Evolutionary conservation across 2,113 vertebrate genomes (phyloP), one percentile per base, ranked within the genome.

Genomic region (Donacobius atricapilla): DNA sequence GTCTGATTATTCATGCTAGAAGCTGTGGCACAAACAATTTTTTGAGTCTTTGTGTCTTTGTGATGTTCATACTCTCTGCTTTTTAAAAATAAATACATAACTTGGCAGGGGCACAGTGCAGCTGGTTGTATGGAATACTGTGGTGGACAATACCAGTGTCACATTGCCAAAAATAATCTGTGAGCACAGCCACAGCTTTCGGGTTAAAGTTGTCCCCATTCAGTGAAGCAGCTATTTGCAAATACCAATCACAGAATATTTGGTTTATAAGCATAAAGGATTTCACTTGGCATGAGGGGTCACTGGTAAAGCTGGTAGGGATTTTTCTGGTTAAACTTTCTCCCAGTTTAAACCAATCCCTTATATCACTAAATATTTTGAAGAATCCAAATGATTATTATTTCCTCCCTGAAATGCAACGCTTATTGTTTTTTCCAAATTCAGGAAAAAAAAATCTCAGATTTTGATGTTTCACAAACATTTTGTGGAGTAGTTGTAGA

Each of bases 81-180:
- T 89, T 94, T 89, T 65, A 81, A 80, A 94, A 94, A 92, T 78
- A 92, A 95, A 88, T 30, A 61, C 39, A 54, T 83, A 65, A 88
- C 75, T 45, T 95, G 90, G 76, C 90, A 95, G 50, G 56, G 58
- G 14, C 54, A 90, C 33, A 53, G 31, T 28, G 50, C 90, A 94
- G 85, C 80, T 94, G 94, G 50, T 47, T 78, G 15, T 18, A 31
- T 31, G 76, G 68, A 61, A 65, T 31, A 61, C 16, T 2, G 3
- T 31, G 45, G 60, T 73, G 89, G 79, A 88, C 85, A 88, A 57
- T 5, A 83, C 51, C 53, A 40, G 61, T 35, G 75, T 79, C 75
- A 78, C 40, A 50, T 47, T 96, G 87, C 86, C 83, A 92, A 18
- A 92, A 73, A 79, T 47, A 35, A 70, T 16, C 22, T 25, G n/a